Percentiles rank a stretch among this genome's conserved stretches.
phyloP scores from a whole-genome alignment of 2,113 vertebrate species.

The Nycticryphes semicollaris region DNA sequence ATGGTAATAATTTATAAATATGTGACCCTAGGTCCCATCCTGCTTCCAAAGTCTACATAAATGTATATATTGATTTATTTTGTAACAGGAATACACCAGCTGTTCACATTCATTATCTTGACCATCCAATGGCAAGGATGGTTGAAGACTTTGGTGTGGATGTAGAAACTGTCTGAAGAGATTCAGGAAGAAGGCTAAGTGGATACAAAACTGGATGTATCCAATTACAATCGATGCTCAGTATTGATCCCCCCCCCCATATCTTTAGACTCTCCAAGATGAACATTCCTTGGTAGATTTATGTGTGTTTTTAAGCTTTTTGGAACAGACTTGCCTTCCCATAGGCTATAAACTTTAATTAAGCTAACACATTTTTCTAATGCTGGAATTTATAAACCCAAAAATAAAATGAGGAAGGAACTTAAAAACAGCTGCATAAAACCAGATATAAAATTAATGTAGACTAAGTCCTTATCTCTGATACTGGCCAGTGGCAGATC shows the following conservation, averaged over 20 bases:
- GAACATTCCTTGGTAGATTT: neutral
- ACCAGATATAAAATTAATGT: neutral
- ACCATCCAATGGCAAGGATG: neutral
- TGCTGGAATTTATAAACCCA: neutral
- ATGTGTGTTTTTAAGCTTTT: neutral
- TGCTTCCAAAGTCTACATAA: neutral
- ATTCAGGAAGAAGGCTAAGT: neutral
- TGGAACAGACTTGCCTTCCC: neutral
- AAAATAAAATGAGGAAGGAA: neutral
- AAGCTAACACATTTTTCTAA: slow-evolving; percentile 5
- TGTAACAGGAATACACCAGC: neutral
- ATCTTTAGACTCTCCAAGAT: neutral
- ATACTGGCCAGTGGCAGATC: neutral
- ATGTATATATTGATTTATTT: neutral
- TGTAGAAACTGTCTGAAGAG: neutral
- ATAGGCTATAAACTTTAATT: neutral
- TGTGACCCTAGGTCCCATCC: neutral
- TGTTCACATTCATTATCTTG: neutral
- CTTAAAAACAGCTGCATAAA: neutral
- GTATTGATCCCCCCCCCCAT: neutral
- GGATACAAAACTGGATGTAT: neutral
- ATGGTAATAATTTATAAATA: neutral
- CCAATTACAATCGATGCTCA: neutral
- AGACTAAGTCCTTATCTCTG: neutral
- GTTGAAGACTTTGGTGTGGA: neutral